These are phyloP conservation scores for Molanna angustata DNA, from an alignment of 2,888 invertebrate species.

Conservation along the genomic window DNA sequence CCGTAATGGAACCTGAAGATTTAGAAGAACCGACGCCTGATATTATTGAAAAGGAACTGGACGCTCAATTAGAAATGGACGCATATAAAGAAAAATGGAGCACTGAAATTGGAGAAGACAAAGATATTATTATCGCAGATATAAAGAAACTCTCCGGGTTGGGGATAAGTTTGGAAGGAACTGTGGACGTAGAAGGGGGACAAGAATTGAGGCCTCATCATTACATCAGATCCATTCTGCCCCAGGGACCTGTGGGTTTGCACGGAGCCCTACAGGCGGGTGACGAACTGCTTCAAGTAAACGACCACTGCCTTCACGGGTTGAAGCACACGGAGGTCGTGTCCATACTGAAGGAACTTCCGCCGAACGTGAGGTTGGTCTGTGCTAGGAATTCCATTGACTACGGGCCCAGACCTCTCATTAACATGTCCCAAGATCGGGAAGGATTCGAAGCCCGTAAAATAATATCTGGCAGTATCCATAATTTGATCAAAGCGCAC, in stretches of 20 bases:
- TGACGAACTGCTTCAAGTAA: slow-evolving; percentile 95
- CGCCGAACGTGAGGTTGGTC: slow-evolving; percentile 85
- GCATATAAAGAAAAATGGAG: slow-evolving; percentile 78
- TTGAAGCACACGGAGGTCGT: slow-evolving; percentile 97
- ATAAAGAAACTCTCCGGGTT: slow-evolving; percentile 89
- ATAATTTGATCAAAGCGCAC: slow-evolving; percentile 90
- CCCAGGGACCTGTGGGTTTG: slow-evolving; percentile 94
- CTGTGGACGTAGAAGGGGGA: slow-evolving; percentile 97
- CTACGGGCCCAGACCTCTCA: slow-evolving; percentile 65
- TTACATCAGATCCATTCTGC: slow-evolving; percentile 93
- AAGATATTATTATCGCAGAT: slow-evolving; percentile 89
- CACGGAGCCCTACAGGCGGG: slow-evolving; percentile 89
- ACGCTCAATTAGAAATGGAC: slow-evolving; percentile 68
- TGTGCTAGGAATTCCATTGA: slow-evolving; percentile 76
- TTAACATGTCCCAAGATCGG: slow-evolving; percentile 74
- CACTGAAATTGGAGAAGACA: slow-evolving; percentile 75
- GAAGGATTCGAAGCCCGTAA: slow-evolving; percentile 80
- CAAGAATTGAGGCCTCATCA: slow-evolving; percentile 97
- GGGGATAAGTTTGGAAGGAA: slow-evolving; percentile 97
- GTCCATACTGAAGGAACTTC: slow-evolving; percentile 88
- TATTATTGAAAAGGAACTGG: slow-evolving; percentile 48
- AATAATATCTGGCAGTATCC: slow-evolving; percentile 81
- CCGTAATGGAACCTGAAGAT: slow-evolving; percentile 59
- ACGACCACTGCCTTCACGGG: slow-evolving; percentile 87
- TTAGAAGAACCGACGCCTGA: slow-evolving; percentile 54